These are phyloP conservation scores for Lipophrys pholis DNA, from an alignment of 2,113 vertebrate genomes.

Conservation along the genomic window DNA sequence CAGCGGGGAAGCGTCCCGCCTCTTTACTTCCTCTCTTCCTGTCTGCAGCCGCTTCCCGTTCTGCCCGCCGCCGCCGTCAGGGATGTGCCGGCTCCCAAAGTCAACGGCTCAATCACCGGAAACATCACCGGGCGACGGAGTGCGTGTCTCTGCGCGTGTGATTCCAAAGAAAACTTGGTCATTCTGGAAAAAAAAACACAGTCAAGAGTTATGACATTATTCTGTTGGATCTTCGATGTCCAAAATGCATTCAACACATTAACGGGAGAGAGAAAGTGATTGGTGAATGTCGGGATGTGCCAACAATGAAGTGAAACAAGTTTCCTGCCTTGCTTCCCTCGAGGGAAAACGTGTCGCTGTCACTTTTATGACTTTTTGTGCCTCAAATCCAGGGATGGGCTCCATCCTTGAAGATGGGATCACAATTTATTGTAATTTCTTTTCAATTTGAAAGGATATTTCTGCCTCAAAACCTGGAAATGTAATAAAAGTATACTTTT, in stretches of 20 bases:
- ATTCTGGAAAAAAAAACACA: constrained; percentile 9
- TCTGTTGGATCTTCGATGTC: background rate
- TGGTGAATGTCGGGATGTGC: background rate
- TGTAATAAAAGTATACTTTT: no score
- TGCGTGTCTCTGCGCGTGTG: background rate
- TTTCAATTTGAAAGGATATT: constrained; percentile 1
- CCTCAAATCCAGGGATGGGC: constrained; percentile 30
- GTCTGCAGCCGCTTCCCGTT: constrained; percentile 75
- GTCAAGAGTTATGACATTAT: background rate
- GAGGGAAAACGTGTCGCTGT: background rate
- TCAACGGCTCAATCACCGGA: constrained; percentile 65
- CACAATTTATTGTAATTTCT: background rate
- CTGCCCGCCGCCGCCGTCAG: constrained; percentile 60
- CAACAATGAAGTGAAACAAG: constrained; percentile 11
- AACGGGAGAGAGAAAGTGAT: background rate
- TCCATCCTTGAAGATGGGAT: background rate
- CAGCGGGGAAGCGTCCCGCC: constrained; percentile 71
- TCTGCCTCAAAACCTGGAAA: no score
- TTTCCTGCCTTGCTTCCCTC: constrained; percentile 42
- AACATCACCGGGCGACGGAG: constrained; percentile 23
- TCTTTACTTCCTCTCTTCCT: constrained; percentile 76
- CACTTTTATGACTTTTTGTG: constrained; percentile 14
- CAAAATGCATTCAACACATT: no score
- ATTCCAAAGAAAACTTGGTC: background rate
- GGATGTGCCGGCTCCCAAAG: constrained; percentile 56